Evolutionary conservation across 2,113 vertebrate species (phyloP), one percentile per base, ranked within the genome.

Genomic region (Sylvia atricapilla): DNA sequence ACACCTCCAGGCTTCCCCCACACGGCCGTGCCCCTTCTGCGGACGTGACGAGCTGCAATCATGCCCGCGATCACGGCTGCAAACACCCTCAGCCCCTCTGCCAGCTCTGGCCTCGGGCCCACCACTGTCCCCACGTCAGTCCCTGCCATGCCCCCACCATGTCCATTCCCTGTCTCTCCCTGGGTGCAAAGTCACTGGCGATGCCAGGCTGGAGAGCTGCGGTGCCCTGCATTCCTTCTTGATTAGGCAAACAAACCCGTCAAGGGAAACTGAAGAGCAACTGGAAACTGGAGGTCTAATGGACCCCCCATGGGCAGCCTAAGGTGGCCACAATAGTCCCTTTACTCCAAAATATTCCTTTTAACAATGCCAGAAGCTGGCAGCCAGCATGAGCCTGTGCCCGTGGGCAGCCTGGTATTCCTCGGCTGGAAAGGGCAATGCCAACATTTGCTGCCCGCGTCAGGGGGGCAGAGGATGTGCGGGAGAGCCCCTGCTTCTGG

Each of bases 1-100:
- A 83, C 33, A 33, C 92, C 63, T 12, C 85, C 31, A 7, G 92
- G 39, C 55, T 93, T 87, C 64, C 50, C 27, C 10, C 0, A 4
- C 33, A 13, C 0, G 23, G 84, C 55, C 39, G 1, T 52, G 81
- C 46, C 62, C 37, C 1, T 6, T 64, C 70, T 96, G 96, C 85
- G 85, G 96, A 96, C 95, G 96, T 96, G 95, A 95, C 95, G 46
- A 66, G 78, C 52, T 80, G 88, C 94, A 92, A 43, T 76, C 9
- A 7, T 9, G 3, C 17, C 75, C 1, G 19, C 64, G 70, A 66
- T 86, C 8, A 9, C 15, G 4, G 13, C 56, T 1, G 6, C 35
- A 20, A 30, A 22, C 84, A 58, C 87, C 62, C 50, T 95, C 72
- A 28, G 60, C 43, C 55, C 68, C 41, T 52, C 41, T 33, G 89